Conservation (phyloP, 2,113 vertebrate genomes). For the Gymnobelideus leadbeateri region DNA sequence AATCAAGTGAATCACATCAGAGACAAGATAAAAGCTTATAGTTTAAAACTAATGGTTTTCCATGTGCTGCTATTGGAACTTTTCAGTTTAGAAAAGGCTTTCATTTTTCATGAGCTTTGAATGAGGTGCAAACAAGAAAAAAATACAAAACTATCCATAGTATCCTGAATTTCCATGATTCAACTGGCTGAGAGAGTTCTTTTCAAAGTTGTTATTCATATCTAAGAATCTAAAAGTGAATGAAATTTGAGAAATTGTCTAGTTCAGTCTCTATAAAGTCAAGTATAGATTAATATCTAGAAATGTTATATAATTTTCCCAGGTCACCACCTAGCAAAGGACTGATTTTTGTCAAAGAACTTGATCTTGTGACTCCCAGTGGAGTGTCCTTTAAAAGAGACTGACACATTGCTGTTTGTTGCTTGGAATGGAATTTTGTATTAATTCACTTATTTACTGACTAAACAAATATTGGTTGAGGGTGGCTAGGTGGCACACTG, state of each 20-base stretch:
- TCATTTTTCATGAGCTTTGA: constrained; percentile 13
- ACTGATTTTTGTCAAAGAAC: not conserved
- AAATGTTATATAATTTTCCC: not conserved
- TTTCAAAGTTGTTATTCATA: not conserved
- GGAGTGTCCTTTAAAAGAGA: not conserved
- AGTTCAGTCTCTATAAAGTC: not conserved
- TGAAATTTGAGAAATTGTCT: not conserved
- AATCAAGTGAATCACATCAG: not conserved
- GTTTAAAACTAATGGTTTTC: not conserved
- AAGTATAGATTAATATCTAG: not conserved
- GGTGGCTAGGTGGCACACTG: too few relatives aligned
- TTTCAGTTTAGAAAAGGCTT: constrained; percentile 49
- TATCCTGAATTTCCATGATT: not conserved
- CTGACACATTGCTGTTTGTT: not conserved
- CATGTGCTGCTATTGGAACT: constrained; percentile 8
- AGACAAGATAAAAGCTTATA: not conserved
- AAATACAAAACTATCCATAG: not conserved
- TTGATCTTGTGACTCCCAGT: not conserved
- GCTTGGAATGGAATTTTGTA: not conserved
- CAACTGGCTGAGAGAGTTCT: not conserved
- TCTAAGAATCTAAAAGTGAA: not conserved
- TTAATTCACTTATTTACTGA: not conserved
- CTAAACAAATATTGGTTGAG: not conserved
- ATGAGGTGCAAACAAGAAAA: not conserved
- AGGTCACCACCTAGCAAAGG: not conserved